These are phyloP conservation scores for Sanderia malayensis DNA, from an alignment of 30 jellyfish, hydroid and myxozoan genomes.

Conservation along the genomic window DNA sequence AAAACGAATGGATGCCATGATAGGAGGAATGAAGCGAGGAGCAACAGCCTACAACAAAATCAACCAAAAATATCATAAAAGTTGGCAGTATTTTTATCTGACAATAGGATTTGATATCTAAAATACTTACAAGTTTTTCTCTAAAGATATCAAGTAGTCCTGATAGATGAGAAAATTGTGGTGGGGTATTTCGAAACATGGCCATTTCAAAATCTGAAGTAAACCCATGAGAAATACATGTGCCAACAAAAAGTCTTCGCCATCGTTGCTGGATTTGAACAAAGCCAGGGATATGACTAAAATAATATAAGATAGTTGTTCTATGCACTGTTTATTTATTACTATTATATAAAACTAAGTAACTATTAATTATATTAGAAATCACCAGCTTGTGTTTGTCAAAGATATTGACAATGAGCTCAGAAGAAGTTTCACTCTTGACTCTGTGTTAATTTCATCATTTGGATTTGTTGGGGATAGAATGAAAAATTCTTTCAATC, in stretches of 20 bases:
- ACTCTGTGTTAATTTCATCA: slow-evolving; percentile 66
- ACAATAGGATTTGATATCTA: too few relatives aligned
- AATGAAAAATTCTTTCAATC: slow-evolving; percentile 75
- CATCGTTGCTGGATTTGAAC: slow-evolving; percentile 79
- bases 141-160: slow-evolving; percentile 86
- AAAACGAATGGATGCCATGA: slow-evolving; percentile 71
- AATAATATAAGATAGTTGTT: background rate
- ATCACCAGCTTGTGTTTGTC: slow-evolving; percentile 78
- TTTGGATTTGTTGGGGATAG: slow-evolving; percentile 71
- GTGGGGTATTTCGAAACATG: slow-evolving; percentile 73
- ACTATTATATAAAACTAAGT: too few relatives aligned
- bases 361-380: background rate
- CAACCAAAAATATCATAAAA: background rate
- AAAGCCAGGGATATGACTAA: slow-evolving; percentile 83
- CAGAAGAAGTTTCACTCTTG: slow-evolving; percentile 69
- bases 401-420: slow-evolving; percentile 87
- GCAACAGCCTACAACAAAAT: slow-evolving; percentile 31
- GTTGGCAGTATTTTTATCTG: background rate
- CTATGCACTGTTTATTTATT: background rate
- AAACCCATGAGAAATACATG: slow-evolving; percentile 77
- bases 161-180: slow-evolving; percentile 80
- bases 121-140: slow-evolving; percentile 79
- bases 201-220: slow-evolving; percentile 84
- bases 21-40: slow-evolving; percentile 40
- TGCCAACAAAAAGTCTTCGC: slow-evolving; percentile 74